Evolutionary conservation across 2,888 invertebrate species (phyloP), one percentile per base, ranked within the genome.

Genomic region (Napeogenes inachia): DNA sequence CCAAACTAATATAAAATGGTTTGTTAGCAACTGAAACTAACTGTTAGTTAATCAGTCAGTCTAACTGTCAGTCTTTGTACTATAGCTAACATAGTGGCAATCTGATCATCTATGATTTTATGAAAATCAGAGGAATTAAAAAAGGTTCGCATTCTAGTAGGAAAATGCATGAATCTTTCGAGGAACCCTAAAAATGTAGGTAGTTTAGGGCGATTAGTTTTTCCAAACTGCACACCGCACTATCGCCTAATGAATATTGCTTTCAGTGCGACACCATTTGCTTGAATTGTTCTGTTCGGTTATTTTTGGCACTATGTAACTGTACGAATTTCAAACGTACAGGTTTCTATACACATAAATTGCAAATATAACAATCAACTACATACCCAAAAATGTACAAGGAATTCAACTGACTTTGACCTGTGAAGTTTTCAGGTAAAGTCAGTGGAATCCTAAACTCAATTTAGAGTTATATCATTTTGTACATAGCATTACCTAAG

Each of bases 231-330:
- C 57, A 45, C 47, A 42, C 61, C 59, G 54, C 63, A 56, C 58
- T 56, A 59, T 53, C 38, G 30, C 62, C 56, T 66, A 66, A 69
- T 68, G 63, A 66, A 68, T 68, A 69, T 68, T 66, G 66, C 66
- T 54, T 35, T 45, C 54, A 54, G 57, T 54, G 53, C 54, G 57
- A 61, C 61, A 56, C 21, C 46, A 53, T 54, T 33, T 45, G 59
- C 55, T 61, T 57, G 61, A 64, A 61, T 61, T 30, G 30, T 30
- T 50, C 50, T 50, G 42, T 35, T 35, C 35, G 35, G 6, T 35
- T 35, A 35, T 35, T 35, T 35, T 35, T 2, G 6, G 6, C 35
- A 4, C 4, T 6, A 35, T 35, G 35, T 4, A 35, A 35, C 6
- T 35, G 1, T 5, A 35, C 35, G 3, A 21, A 21, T 21, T 21